Conservation (phyloP, 2,888 invertebrate species). For the Trichacis sp. region DNA sequence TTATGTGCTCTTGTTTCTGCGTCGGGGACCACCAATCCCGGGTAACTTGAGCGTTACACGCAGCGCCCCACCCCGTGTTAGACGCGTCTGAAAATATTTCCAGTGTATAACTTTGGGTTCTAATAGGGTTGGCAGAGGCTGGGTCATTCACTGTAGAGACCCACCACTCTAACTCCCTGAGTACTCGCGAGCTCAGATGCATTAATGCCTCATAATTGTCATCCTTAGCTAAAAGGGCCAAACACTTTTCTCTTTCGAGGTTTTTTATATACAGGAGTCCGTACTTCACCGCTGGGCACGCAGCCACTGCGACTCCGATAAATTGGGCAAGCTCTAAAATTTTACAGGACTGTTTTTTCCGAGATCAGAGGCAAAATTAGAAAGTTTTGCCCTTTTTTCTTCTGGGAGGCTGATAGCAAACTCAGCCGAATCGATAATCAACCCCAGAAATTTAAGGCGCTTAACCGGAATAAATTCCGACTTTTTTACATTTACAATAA, state of each 20-base stretch:
- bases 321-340: constrained; percentile 7
- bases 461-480: no score
- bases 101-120: background rate
- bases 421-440: no score
- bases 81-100: constrained; percentile 31
- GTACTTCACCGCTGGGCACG: constrained; percentile 14
- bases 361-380: background rate
- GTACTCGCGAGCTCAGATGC: background rate
- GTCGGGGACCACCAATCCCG: constrained; percentile 11
- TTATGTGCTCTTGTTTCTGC: constrained; percentile 12
- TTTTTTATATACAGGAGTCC: constrained; percentile 19
- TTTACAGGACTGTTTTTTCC: background rate
- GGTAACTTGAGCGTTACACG: background rate
- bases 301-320: no score
- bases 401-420: no score
- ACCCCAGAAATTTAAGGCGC: no score
- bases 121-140: constrained; percentile 3
- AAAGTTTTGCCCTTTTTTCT: constrained; percentile 7
- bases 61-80: constrained; percentile 6
- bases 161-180: constrained; percentile 9
- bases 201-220: constrained; percentile 9
- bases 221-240: background rate
- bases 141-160: background rate
- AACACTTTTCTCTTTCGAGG: constrained; percentile 14
- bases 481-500: constrained; percentile 5